These are phyloP conservation scores for Pao palembangensis DNA, from an alignment of 2,113 vertebrate species.

Conservation along the genomic window DNA sequence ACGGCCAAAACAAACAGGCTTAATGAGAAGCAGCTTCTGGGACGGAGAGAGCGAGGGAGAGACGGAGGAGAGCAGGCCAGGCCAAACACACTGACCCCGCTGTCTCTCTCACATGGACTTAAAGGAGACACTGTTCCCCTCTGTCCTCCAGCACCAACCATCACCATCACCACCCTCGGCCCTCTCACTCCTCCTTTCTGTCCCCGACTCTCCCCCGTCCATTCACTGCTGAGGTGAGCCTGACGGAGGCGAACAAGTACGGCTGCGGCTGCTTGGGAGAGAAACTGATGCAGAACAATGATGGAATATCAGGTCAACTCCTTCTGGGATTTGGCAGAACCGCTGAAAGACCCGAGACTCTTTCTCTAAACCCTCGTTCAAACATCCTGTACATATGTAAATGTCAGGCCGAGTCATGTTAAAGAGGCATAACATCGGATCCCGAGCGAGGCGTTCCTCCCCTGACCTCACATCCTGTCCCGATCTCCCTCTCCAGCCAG, in stretches of 20 bases:
- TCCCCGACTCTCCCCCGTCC: constrained; percentile 24
- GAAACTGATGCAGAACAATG: too few relatives aligned
- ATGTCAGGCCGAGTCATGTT: constrained; percentile 1
- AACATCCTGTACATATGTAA: not conserved
- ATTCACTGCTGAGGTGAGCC: constrained; percentile 30
- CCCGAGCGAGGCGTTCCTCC: not conserved
- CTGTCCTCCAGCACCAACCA: constrained; percentile 41
- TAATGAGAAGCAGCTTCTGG: constrained; percentile 79
- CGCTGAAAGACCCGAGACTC: not conserved
- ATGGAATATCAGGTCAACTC: too few relatives aligned
- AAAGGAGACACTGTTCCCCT: constrained; percentile 72
- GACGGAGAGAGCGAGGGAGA: constrained; percentile 47
- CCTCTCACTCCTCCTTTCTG: constrained; percentile 38
- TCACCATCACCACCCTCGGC: constrained; percentile 39
- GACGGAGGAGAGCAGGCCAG: constrained; percentile 44
- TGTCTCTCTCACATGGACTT: constrained; percentile 64
- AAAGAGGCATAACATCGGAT: constrained; percentile 19
- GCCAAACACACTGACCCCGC: constrained; percentile 71
- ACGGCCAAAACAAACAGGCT: constrained; percentile 77
- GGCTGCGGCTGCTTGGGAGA: too few relatives aligned
- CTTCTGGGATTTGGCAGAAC: not conserved
- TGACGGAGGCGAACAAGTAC: constrained; percentile 3
- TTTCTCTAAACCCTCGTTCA: not conserved
- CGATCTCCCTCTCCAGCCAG: constrained; percentile 23
- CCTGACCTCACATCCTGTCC: constrained; percentile 66